Evolutionary conservation across 2,888 invertebrate species (phyloP).

Genomic region (Stratiomys singularior): DNA sequence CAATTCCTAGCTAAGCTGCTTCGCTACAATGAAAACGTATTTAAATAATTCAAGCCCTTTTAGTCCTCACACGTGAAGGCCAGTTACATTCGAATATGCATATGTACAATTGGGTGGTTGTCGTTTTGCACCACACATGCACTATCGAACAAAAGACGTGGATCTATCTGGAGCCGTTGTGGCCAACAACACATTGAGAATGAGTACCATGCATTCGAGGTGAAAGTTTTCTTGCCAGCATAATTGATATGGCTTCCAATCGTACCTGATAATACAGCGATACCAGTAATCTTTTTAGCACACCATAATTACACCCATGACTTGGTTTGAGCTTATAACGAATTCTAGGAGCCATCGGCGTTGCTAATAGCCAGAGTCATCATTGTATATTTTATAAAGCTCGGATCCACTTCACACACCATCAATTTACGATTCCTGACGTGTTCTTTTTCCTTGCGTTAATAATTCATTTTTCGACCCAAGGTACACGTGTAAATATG

Average conservation of each 20-base stretch:
- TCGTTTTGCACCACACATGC: neutral
- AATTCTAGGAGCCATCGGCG: neutral
- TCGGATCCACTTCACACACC: neutral
- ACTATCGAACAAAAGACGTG: neutral
- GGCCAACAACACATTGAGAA: neutral
- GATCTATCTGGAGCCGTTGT: neutral
- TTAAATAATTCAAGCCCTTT: conserved; percentile 19
- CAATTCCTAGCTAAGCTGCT: neutral
- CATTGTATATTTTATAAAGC: conserved; percentile 6
- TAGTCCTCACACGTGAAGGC: neutral
- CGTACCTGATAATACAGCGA: neutral
- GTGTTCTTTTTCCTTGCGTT: neutral
- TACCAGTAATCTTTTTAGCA: conserved; percentile 6
- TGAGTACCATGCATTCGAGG: neutral
- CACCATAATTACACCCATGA: conserved; percentile 4
- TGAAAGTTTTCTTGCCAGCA: conserved; percentile 9
- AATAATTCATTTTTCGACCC: conserved; percentile 1
- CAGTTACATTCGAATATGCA: neutral
- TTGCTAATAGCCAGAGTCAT: neutral
- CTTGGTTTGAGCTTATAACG: neutral
- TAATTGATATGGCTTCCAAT: conserved; percentile 17
- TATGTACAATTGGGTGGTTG: neutral
- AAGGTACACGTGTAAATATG: conserved; percentile 19
- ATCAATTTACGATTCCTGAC: neutral
- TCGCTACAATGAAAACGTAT: neutral